Evolutionary conservation across 2,888 invertebrate species (phyloP), one percentile per base, ranked within the genome.

Genomic region (Chironomus tentans): DNA sequence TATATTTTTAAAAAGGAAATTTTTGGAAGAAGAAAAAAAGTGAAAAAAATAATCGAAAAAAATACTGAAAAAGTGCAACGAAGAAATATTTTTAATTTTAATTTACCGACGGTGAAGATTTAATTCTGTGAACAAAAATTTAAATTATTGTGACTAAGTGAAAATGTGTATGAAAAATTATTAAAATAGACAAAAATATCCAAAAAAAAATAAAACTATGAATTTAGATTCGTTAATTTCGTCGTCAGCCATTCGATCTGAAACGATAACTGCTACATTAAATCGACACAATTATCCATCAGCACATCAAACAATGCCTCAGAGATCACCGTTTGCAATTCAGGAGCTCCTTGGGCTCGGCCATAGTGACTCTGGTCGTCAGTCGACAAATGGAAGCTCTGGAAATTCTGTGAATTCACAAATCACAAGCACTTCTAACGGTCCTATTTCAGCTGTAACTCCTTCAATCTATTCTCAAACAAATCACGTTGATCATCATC

Each of bases 271-370:
- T 18, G 68, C 74, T 13, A 68, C 74, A 48, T 62, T 74, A 46
- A 74, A 74, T 74, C 74, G 74, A 15, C 74, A 74, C 48, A 74
- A 74, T 68, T 74, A 74, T 68, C 74, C 74, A 65, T 18, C 74
- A 22, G 74, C 50, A 13, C 65, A 74, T 68, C 77, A 78, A 77
- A 80, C 80, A 76, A 84, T 84, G 84, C 83, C 83, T 77, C 84
- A 84, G 79, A 80, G 84, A 78, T 83, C 84, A 76, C 82, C 84
- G n/a, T 84, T 84, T 79, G 84, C 82, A 73, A 84, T 84, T 78
- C 84, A 84, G 78, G 84, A 84, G 80, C 80, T 84, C 70, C 80
- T 84, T 74, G 84, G 84, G 68, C 79, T 84, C 78, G 84, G 84
- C 70, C 79, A 84, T 78, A 80, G 80, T 78, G 80, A 80, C 76